These are phyloP conservation scores for Tiaroga cobitis DNA, from an alignment of 2,797 vertebrate species.

Conservation along the genomic window DNA sequence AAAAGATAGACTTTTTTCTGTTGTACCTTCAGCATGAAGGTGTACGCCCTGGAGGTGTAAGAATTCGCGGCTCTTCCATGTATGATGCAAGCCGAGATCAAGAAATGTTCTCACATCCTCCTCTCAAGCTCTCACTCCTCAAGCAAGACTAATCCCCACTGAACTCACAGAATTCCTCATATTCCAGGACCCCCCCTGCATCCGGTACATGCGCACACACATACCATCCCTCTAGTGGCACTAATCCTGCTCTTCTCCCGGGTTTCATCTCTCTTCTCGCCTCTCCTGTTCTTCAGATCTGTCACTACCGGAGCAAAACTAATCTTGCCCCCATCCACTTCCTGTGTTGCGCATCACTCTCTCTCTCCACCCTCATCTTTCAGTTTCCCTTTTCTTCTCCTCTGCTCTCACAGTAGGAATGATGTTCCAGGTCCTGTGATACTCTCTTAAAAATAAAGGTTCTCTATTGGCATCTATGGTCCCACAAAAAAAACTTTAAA, in stretches of 20 bases:
- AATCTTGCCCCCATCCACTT: conserved; percentile 68
- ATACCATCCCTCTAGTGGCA: conserved; percentile 71
- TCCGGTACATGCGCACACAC: not conserved
- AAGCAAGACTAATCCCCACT: conserved; percentile 80
- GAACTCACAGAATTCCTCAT: conserved; percentile 76
- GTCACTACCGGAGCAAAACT: conserved; percentile 80
- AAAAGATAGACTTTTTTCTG: not conserved
- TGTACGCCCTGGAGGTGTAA: conserved; percentile 3
- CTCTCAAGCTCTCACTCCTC: conserved; percentile 73
- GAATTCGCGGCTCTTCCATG: not conserved
- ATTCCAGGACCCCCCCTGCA: conserved; percentile 21
- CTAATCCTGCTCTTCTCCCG: conserved; percentile 74
- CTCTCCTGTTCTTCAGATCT: conserved; percentile 79
- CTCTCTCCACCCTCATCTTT: conserved; percentile 51
- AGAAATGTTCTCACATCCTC: conserved; percentile 63
- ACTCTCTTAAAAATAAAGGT: not conserved
- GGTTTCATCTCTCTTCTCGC: conserved; percentile 74
- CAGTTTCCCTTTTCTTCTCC: not conserved
- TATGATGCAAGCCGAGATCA: conserved; percentile 65
- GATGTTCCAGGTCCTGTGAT: not conserved
- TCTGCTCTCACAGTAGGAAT: not conserved
- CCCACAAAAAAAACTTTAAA: not conserved
- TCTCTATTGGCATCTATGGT: not conserved
- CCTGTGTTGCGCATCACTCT: conserved; percentile 24
- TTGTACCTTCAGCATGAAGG: not conserved